phyloP scores from a whole-genome alignment of 1,140 invertebrate genomes.

The Cyclargus thomasi region DNA sequence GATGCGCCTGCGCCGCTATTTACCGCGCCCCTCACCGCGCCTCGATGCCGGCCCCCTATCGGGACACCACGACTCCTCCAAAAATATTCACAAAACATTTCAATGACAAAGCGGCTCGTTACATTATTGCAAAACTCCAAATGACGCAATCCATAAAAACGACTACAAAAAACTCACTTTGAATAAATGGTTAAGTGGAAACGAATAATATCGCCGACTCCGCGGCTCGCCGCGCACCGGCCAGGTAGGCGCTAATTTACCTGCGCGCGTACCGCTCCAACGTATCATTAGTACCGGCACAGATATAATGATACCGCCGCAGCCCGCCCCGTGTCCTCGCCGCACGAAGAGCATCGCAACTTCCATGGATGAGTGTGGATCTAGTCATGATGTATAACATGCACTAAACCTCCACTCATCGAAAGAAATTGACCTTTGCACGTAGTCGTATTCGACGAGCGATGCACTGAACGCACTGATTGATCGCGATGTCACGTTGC shows the following conservation, averaged over 20 bases:
- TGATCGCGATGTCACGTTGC: constrained; percentile 61
- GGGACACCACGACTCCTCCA: constrained; percentile 18
- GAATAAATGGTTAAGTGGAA: constrained; percentile 36
- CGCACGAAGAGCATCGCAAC: constrained; percentile 62
- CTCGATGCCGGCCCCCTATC: constrained; percentile 28
- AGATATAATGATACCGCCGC: constrained; percentile 55
- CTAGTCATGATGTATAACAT: constrained; percentile 76
- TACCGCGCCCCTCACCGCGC: constrained; percentile 41
- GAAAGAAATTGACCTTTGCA: constrained; percentile 71
- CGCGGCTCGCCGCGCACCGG: constrained; percentile 32
- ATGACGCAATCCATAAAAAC: constrained; percentile 35
- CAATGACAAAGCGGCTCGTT: constrained; percentile 12
- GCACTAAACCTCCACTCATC: constrained; percentile 76
- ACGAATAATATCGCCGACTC: constrained; percentile 51
- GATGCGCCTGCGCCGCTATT: constrained; percentile 60
- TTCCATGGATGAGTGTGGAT: constrained; percentile 77
- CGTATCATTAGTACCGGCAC: constrained; percentile 59
- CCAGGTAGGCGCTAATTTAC: constrained; percentile 55
- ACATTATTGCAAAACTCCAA: constrained; percentile 19
- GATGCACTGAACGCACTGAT: constrained; percentile 67
- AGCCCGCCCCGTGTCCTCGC: constrained; percentile 34
- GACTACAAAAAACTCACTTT: constrained; percentile 51
- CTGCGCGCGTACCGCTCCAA: constrained; percentile 52
- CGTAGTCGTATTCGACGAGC: constrained; percentile 37
- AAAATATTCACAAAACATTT: constrained; percentile 36